Base-by-base conservation (phyloP, 2,113 vertebrate genomes). In the Octodon degus region DNA sequence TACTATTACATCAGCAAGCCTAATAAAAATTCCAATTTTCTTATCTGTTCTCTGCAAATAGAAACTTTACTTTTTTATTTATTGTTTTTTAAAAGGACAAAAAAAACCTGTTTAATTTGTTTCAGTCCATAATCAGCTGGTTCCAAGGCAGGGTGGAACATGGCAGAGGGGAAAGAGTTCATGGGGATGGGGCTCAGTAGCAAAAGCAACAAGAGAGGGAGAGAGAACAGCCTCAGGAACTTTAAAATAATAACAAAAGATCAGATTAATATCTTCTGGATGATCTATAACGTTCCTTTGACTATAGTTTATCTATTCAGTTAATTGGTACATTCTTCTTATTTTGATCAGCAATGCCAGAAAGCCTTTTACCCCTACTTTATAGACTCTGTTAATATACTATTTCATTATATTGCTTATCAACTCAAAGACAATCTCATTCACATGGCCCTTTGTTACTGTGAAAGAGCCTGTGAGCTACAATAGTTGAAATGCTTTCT, bases 241-340 rank as follows among this genome's bases (percentile, higher is more conserved):
- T 97, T 97, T 97, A 97, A 98, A 97, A 97, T 95, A 95, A 95
- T 97, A 90, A 93, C 53, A 68, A 63, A 97, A 96, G 95, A 91
- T 95, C 13, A 10, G 77, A 92, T 95, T 95, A 93, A 89, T 96
- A 93, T 96, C 97, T 32, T 93, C 89, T 67, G 67, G 62, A 81
- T 88, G 89, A 85, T 84, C 83, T 86, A 32, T 50, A 89, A 50
- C 80, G 82, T 95, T 97, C 83, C 79, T 96, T 76, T 94, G 93
- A 89, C 90, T 95, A 3, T 50, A 91, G 95, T 97, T 97, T 95
- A 96, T 96, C 94, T 97, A 95, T 96, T 82, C 63, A 58, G 86
- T 91, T 97, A 97, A 97, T 97, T 97, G 94, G 83, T 58, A 72
- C 67, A 84, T 95, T 94, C 67, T 95, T 92, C 91, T 95, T 96